Evolutionary conservation across 2,888 invertebrate genomes (phyloP).

Genomic region (Drosophila yooni): DNA sequence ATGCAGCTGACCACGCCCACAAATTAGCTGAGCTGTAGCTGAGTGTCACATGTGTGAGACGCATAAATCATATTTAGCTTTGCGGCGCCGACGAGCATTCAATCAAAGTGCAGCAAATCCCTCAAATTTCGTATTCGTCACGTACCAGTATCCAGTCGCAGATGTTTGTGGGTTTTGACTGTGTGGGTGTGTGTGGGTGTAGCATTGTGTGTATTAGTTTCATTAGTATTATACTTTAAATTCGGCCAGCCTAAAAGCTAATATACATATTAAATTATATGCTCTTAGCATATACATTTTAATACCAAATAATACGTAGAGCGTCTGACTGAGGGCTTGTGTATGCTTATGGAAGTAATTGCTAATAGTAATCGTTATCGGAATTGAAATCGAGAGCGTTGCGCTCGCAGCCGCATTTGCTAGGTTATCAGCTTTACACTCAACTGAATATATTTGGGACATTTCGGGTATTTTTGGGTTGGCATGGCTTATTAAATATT

Average conservation of each 20-base stretch:
- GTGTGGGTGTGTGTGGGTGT: background rate
- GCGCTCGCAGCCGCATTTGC: constrained; percentile 3
- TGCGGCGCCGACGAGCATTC: constrained; percentile 61
- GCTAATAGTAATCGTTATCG: constrained; percentile 48
- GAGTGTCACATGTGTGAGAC: constrained; percentile 32
- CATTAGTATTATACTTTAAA: constrained; percentile 45
- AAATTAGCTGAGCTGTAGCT: constrained; percentile 37
- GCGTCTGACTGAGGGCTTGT: constrained; percentile 17
- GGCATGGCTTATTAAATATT: constrained; percentile 76
- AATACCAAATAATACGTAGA: constrained; percentile 19
- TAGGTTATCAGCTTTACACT: constrained; percentile 78
- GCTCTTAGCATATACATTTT: background rate
- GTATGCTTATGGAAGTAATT: constrained; percentile 42
- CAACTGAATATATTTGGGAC: constrained; percentile 69
- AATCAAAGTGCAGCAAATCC: constrained; percentile 76
- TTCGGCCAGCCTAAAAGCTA: constrained; percentile 30
- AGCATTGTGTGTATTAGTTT: background rate
- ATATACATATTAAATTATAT: constrained; percentile 10
- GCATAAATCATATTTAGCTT: constrained; percentile 75
- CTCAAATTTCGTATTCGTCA: constrained; percentile 76
- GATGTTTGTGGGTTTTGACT: constrained; percentile 16
- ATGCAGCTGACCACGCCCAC: constrained; percentile 30
- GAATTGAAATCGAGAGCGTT: constrained; percentile 20
- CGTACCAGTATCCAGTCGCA: constrained; percentile 60
- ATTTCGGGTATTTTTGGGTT: constrained; percentile 30